Evolutionary conservation across 1,140 invertebrate species (phyloP), one percentile per base, ranked within the genome.

Genomic region (Procambarus virginalis): DNA sequence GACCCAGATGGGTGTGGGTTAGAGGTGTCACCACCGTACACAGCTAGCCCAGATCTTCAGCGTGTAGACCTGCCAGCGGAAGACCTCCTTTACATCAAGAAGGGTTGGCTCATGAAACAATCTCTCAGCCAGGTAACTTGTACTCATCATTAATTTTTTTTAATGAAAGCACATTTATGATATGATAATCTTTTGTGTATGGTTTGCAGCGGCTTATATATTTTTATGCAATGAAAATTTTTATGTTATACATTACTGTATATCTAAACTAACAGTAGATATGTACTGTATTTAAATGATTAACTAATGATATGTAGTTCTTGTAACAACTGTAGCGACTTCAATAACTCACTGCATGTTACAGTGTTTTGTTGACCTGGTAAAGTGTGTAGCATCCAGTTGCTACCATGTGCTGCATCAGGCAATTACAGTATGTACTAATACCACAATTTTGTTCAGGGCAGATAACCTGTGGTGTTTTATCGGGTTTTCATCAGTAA

Each of bases 81-180:
- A 94, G 96, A 97, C 93, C 94, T 97, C 64, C 94, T 97, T 20
- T 97, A 98, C 93, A 96, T 96, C 85, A 97, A 98, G 94, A 98
- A 98, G 94, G 98, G 98, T 12, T 99, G 98, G 98, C 95, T 99
- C 3, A 97, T 98, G 95, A 96, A 97, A 92, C 96, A 97, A 93
- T 96, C 86, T 45, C 86, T 89, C 95, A 45, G 94, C 95, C 49
- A 96, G 96, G 75, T 95, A 95, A 93, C 95, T 95, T 93, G 92
- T 84, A 64, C 76, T 64, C 58, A 3, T 55, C 12, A 55, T 77
- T 90, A 34, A 49, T 58, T 22, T 22, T 17, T 22, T 64, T 68
- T 46, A 46, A 20, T 20, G 14, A 17, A 64, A 17, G 17, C 12
- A 64, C 3, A 64, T 20, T 64, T 64, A 64, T 5, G 17, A 20